Evolutionary conservation across 2,113 vertebrate genomes (phyloP).

Genomic region (Brevimyrus niger): DNA sequence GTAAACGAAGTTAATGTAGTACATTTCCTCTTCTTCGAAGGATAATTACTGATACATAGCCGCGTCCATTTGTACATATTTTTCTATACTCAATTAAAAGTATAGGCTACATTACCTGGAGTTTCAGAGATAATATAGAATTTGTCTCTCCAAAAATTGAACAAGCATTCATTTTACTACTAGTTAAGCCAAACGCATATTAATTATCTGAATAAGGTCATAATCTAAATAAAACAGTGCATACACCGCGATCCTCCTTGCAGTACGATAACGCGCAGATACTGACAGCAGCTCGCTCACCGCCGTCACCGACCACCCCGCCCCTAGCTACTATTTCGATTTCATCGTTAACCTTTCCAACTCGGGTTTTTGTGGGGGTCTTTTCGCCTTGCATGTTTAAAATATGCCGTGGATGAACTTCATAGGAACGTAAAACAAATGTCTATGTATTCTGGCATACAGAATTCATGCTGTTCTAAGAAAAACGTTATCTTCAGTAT

Average conservation of each 20-base stretch:
- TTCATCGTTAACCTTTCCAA: not conserved
- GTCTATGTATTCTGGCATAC: not conserved
- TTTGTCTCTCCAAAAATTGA: not conserved
- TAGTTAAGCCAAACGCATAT: not conserved
- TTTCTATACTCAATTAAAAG: not conserved
- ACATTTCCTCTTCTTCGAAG: not conserved
- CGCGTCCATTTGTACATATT: not conserved
- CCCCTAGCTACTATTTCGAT: not conserved
- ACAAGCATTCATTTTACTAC: not conserved
- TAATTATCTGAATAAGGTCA: not conserved
- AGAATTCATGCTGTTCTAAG: not conserved
- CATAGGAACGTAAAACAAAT: not conserved
- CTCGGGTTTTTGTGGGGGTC: not conserved
- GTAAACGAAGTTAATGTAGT: not conserved
- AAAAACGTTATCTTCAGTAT: not conserved
- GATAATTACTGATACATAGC: not conserved
- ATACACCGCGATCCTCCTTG: not conserved
- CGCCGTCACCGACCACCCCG: not conserved
- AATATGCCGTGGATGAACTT: not conserved
- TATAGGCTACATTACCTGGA: not conserved
- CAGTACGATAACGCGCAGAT: not conserved
- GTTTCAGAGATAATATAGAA: not conserved
- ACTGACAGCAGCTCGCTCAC: not conserved
- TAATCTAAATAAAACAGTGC: not conserved
- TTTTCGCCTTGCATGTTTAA: not conserved